These are phyloP conservation scores for Catharus bicknelli DNA, from an alignment of 2,113 vertebrate genomes.

Conservation along the genomic window DNA sequence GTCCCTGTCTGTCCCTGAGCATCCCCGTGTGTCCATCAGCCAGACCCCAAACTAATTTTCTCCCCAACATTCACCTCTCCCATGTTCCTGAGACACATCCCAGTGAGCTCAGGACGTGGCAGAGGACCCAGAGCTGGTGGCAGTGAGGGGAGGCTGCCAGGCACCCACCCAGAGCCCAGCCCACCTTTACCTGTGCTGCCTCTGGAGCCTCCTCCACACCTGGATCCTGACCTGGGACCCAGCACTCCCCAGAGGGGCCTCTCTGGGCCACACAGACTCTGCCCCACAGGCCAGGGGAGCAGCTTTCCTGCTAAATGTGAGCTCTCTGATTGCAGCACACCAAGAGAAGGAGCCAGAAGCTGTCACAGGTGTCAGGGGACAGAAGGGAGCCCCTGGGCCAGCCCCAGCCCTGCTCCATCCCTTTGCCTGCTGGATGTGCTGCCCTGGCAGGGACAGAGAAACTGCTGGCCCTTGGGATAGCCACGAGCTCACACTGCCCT, in stretches of 20 bases:
- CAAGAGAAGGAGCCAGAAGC: neutral
- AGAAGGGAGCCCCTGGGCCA: neutral
- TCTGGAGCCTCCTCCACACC: fast-evolving
- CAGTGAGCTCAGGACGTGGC: neutral
- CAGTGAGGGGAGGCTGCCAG: neutral
- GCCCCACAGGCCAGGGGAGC: neutral
- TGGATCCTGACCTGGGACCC: neutral
- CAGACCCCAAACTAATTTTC: neutral
- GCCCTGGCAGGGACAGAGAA: neutral
- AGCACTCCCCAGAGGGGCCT: neutral
- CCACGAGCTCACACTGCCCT: fast-evolving
- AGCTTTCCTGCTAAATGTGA: neutral
- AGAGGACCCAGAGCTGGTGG: neutral
- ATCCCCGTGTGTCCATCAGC: too few species aligned
- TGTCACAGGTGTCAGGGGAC: fast-evolving
- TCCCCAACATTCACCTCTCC: neutral
- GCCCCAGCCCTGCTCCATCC: neutral
- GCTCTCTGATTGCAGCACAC: fast-evolving
- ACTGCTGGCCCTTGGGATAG: neutral
- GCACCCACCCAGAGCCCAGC: neutral
- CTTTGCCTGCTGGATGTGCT: neutral
- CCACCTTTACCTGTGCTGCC: fast-evolving
- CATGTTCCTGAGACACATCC: fast-evolving
- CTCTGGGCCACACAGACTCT: fast-evolving
- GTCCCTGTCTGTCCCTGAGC: neutral